Evolutionary conservation across 2,797 vertebrate species (phyloP), one percentile per base, ranked within the genome.

Genomic region (Chrysocyon brachyurus): DNA sequence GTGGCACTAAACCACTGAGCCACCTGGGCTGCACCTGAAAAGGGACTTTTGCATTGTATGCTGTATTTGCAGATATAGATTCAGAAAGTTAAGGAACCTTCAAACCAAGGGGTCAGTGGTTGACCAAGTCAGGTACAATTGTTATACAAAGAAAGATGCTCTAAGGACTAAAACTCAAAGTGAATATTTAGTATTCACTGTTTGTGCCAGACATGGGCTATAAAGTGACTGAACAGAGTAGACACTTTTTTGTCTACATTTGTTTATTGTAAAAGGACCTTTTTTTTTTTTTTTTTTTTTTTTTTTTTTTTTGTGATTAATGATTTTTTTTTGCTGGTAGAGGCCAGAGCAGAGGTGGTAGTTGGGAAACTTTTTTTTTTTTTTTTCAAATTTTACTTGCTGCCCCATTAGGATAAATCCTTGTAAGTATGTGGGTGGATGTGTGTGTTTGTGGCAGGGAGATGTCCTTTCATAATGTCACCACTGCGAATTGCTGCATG

Each of bases 251-350:
- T 31, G 81, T 61, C 75, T 64, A 75, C 17, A 24, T 75, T 96
- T 40, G 33, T 94, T 81, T 93, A 56, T 85, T 94, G 68, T 56
- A 21, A 73, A 26, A 92, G 24, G 52, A 17, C 52, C 24, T 2
- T 63, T 66, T 73, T 64, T 19, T 40, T 57, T 57, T 57, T 68
- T 68, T 68, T 40, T 40, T 33, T 2, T 8, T 2, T 63, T 66
- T 73, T 64, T 19, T 40, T 57, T 57, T 57, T 68, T 68, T 68
- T 40, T 40, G 21, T 9, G 26, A 79, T 96, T 84, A 33, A 6
- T 61, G 78, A 28, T 78, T 91, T 93, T 91, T 93, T 91, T 93
- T 36, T 15, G 46, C 19, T 81, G n/a, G 31, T 72, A 15, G 57
- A 90, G 83, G 49, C 33, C 57, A 79, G 11, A 68, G n/a, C 49